Evolutionary conservation across 2,797 vertebrate genomes (phyloP), one percentile per base, ranked within the genome.

Genomic region (Megaceryle alcyon): DNA sequence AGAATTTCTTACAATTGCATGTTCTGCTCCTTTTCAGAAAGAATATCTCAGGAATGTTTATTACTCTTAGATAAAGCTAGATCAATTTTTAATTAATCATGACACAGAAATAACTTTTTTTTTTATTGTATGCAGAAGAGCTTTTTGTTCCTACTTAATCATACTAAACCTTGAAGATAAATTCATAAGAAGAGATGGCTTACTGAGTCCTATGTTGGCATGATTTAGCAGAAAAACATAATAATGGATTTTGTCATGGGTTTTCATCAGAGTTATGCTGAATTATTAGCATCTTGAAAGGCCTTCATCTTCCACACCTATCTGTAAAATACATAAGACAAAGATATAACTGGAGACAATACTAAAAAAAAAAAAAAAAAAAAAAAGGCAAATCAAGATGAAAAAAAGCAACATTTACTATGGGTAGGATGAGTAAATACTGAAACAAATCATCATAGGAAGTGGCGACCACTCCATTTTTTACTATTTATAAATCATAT

Each of bases 21-120:
- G 35, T 69, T 90, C 48, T 7, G 1, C 26, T 82, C 39, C 87
- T 84, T 90, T 92, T 76, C 39, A 70, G 66, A 64, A 35, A 60
- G 31, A 41, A 19, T 33, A 5, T 59, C 53, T 70, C 48, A 61
- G 39, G 25, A 66, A 82, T 54, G n/a, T 70, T 90, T 88, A 75
- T 49, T 77, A 60, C 14, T 88, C 31, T 53, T 56, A 56, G 82
- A 54, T 29, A 89, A 76, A 92, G 35, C 33, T 66, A 82, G 43
- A 91, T 79, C 35, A 56, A 53, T 73, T 93, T 94, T 66, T 59
- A 86, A 88, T 86, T 68, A 90, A 83, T 70, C n/a, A 66, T 35
- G 63, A 78, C 83, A 35, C n/a, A 68, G 57, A 90, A 90, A 83
- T 29, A 91, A 12, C 28, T 14, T 43, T 78, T 73, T 48, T 43